Evolutionary conservation across 1,140 invertebrate genomes (phyloP).

Genomic region (Mycetomoellerius zeteki): DNA sequence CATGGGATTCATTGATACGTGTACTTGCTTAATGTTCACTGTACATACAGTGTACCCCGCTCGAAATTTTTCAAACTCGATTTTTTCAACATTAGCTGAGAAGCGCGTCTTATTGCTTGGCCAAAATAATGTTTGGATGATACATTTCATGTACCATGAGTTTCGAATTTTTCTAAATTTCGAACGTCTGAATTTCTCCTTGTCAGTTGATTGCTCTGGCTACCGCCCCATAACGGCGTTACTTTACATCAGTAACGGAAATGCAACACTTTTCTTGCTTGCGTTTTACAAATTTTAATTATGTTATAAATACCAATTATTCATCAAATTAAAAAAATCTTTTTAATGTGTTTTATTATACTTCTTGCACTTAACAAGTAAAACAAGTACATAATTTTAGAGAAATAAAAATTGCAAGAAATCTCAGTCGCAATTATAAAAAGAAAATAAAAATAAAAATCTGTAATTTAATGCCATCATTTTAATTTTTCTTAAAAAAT

Average conservation of each 20-base stretch:
- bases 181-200: too few species aligned
- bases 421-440: too few species aligned
- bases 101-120: too few species aligned
- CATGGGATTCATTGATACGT: too few species aligned
- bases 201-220: neutral
- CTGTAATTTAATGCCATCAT: neutral
- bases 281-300: neutral
- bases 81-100: too few species aligned
- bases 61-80: too few species aligned
- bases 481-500: constrained; percentile 6
- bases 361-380: neutral
- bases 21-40: too few species aligned
- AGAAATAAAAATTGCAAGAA: constrained; percentile 1
- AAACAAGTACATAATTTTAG: neutral
- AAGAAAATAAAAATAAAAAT: neutral
- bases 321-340: neutral
- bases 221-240: neutral
- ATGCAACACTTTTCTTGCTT: neutral
- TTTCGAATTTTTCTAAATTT: too few species aligned
- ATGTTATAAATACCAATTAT: neutral
- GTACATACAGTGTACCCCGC: too few species aligned
- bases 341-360: neutral
- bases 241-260: neutral
- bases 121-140: too few species aligned
- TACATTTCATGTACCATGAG: too few species aligned